phyloP scores from a whole-genome alignment of 2,888 invertebrate species.

The Brachynemurus nebulosus region DNA sequence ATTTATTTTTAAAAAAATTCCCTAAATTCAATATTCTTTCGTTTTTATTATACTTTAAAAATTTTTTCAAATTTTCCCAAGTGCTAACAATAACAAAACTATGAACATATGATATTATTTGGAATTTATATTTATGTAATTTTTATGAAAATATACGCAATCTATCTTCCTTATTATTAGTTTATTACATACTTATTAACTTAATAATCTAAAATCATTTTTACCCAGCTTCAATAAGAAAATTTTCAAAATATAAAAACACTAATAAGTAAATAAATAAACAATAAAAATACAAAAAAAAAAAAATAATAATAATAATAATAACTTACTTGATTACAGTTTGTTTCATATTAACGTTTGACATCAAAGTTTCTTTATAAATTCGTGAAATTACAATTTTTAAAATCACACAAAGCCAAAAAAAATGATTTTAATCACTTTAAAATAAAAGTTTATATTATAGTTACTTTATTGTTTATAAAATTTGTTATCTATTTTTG shows the following conservation, averaged over 20 bases:
- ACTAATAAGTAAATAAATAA: background rate
- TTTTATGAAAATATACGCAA: no score
- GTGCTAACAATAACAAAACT: no score
- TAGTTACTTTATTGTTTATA: no score
- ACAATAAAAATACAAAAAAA: background rate
- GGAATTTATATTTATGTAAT: no score
- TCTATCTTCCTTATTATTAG: no score
- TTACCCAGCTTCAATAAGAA: background rate
- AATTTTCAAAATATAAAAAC: background rate
- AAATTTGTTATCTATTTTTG: no score
- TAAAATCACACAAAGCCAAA: no score
- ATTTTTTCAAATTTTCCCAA: background rate
- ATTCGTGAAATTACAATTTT: no score
- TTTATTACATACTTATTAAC: no score
- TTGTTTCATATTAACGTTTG: slow-evolving; percentile 32
- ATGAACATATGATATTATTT: no score
- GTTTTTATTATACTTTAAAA: background rate
- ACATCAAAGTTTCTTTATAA: slow-evolving; percentile 1
- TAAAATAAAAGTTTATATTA: no score
- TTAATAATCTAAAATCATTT: background rate
- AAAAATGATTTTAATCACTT: no score
- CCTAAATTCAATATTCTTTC: background rate
- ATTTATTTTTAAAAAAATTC: background rate
- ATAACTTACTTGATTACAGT: slow-evolving; percentile 39
- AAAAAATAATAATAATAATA: slow-evolving; percentile 10